Evolutionary conservation across 1,140 invertebrate species (phyloP).

Genomic region (Dendrolimus kikuchii): DNA sequence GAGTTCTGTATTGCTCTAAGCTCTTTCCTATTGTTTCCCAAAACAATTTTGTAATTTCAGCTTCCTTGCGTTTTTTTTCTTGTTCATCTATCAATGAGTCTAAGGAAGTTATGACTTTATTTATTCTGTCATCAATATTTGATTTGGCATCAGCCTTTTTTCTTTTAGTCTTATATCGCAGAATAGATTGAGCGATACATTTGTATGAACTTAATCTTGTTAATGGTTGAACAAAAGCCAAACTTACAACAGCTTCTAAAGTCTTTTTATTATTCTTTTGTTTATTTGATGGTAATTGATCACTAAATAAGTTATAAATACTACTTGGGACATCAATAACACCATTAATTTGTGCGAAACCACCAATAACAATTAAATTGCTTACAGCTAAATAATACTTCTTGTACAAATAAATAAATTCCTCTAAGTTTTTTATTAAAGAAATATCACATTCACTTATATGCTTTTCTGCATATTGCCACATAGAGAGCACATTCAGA

Average conservation of each 20-base stretch:
- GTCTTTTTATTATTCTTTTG: conserved; percentile 74
- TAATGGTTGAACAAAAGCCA: conserved; percentile 75
- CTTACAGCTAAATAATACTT: conserved; percentile 82
- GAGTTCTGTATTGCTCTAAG: conserved; percentile 77
- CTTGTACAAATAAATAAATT: conserved; percentile 81
- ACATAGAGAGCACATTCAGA: conserved; percentile 77
- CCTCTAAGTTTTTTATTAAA: conserved; percentile 80
- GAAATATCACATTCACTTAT: conserved; percentile 78
- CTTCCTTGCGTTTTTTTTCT: conserved; percentile 76
- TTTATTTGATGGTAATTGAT: conserved; percentile 70
- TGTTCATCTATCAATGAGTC: conserved; percentile 75
- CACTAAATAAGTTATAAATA: conserved; percentile 75
- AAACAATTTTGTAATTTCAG: conserved; percentile 81
- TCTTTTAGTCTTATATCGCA: conserved; percentile 54
- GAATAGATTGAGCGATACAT: conserved; percentile 65
- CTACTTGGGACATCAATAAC: conserved; percentile 74
- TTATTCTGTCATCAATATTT: conserved; percentile 56
- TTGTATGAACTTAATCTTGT: conserved; percentile 74
- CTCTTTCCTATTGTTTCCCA: conserved; percentile 82
- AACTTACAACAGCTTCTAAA: conserved; percentile 72
- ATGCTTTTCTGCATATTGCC: conserved; percentile 77
- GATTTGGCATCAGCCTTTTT: conserved; percentile 49
- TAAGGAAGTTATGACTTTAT: conserved; percentile 73
- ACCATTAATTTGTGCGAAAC: conserved; percentile 78
- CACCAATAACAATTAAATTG: conserved; percentile 82